Base-by-base conservation (phyloP, 2,797 vertebrate genomes). In the Tokudaia muenninki region DNA sequence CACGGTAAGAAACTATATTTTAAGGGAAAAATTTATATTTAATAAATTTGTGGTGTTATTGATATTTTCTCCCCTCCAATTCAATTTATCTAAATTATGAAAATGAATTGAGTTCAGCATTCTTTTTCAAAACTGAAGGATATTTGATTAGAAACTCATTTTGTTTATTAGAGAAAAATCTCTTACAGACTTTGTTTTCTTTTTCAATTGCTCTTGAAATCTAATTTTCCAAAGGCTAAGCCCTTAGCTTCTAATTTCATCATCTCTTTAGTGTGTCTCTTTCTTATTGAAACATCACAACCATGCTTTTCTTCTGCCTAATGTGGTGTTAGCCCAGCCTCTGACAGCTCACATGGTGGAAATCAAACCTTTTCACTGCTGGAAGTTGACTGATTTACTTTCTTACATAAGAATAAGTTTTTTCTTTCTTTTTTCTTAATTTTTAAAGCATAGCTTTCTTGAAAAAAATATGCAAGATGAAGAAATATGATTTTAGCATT, bases 331-430 rank as follows among this genome's bases (percentile, higher is more conserved):
- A 96, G 55, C 44, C 37, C 89, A 91, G 87, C 92, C 95, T 92
- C 92, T 0, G 59, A 93, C 87, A 97, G 52, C 83, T 92, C 26
- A 55, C 61, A 47, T 70, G 90, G 79, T 0, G 89, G 87, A 0
- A 92, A 84, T 93, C 83, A 57, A n/a, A 50, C n/a, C 94, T 95
- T 97, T 86, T 93, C 74, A 90, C 63, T 96, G 90, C 26, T 91
- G 92, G 67, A 97, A 96, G 72, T 92, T 96, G 65, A 34, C 74
- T 95, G 50, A 97, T 97, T 98, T 96, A 95, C 47, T 67, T 92
- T 96, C 41, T 74, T 91, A n/a, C 2, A 57, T 37, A 80, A 94
- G 87, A 97, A 94, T 90, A 94, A 96, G 55, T 29, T 89, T 6
- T 91, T 78, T 55, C 89, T 6, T 67, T 70, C 6, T 70, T 41